Percentiles rank a stretch among this genome's conserved stretches.
Evolutionary conservation across 2,888 invertebrate genomes (phyloP).

Genomic region (Tenthredo scrophulariae): DNA sequence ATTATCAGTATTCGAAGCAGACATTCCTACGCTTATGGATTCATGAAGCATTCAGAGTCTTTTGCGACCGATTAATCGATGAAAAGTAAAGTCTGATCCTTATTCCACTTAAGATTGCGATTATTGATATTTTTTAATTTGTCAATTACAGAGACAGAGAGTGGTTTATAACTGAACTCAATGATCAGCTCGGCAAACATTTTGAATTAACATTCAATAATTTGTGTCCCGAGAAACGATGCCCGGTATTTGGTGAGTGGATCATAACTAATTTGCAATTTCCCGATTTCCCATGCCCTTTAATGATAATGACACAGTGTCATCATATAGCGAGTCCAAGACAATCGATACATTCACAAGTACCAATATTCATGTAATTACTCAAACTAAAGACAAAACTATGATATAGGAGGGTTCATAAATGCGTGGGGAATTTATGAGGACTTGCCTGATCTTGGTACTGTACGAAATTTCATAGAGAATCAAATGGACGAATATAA

Average conservation of each 20-base stretch:
- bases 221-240: slow-evolving; percentile 86
- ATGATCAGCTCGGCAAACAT: slow-evolving; percentile 87
- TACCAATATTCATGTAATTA: neutral
- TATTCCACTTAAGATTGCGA: neutral
- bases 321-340: neutral
- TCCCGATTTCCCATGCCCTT: neutral
- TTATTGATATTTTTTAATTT: slow-evolving; percentile 1
- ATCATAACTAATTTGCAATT: neutral
- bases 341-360: neutral
- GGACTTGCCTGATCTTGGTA: slow-evolving; percentile 84
- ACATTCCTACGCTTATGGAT: slow-evolving; percentile 90
- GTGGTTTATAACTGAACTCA: slow-evolving; percentile 87
- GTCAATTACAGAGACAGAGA: slow-evolving; percentile 83
- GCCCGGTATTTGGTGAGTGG: slow-evolving; percentile 86
- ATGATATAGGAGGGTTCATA: slow-evolving; percentile 83
- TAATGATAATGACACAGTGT: neutral
- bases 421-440: slow-evolving; percentile 90
- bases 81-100: slow-evolving; percentile 80
- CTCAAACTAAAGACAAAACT: neutral
- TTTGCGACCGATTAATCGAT: slow-evolving; percentile 90
- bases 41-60: slow-evolving; percentile 92
- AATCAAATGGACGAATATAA: slow-evolving; percentile 89
- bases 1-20: slow-evolving; percentile 86
- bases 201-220: slow-evolving; percentile 91
- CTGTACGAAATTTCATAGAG: slow-evolving; percentile 80